Evolutionary conservation across 2,113 vertebrate species (phyloP).

Genomic region (Mustelus asterias): DNA sequence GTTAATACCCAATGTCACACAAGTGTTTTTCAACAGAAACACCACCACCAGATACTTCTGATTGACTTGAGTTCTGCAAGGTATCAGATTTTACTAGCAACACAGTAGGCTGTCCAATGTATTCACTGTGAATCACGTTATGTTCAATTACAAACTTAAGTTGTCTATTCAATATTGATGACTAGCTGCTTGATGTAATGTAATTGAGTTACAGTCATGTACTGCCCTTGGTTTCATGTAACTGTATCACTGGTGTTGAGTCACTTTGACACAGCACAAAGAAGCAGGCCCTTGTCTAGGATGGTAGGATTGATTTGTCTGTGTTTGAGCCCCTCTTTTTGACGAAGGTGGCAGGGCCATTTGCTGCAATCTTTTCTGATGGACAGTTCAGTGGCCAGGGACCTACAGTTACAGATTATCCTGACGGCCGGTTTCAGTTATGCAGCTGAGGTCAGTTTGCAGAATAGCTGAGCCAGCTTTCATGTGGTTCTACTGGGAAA

Average conservation of each 20-base stretch:
- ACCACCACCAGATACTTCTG: background rate
- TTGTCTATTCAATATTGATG: background rate
- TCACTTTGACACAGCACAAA: background rate
- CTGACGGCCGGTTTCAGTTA: background rate
- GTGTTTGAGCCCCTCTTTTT: background rate
- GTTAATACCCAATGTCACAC: background rate
- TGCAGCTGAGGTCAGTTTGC: background rate
- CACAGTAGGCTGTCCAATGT: background rate
- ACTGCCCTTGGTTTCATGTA: background rate
- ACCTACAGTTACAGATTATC: background rate
- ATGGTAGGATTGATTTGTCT: background rate
- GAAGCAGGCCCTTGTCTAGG: background rate
- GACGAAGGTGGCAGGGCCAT: background rate
- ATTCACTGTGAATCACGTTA: background rate
- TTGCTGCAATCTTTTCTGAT: background rate
- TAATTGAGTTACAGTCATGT: background rate
- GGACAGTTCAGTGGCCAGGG: background rate
- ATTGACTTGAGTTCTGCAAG: background rate
- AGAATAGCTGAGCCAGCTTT: constrained; percentile 10
- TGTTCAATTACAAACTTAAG: background rate
- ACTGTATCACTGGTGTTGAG: background rate
- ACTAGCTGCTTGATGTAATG: background rate
- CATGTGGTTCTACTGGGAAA: background rate
- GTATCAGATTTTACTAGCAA: background rate
- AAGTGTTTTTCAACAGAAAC: background rate